Percentiles rank a stretch among this genome's conserved stretches.
Conservation (phyloP, 2,797 vertebrate species). For the Spizella passerina region DNA sequence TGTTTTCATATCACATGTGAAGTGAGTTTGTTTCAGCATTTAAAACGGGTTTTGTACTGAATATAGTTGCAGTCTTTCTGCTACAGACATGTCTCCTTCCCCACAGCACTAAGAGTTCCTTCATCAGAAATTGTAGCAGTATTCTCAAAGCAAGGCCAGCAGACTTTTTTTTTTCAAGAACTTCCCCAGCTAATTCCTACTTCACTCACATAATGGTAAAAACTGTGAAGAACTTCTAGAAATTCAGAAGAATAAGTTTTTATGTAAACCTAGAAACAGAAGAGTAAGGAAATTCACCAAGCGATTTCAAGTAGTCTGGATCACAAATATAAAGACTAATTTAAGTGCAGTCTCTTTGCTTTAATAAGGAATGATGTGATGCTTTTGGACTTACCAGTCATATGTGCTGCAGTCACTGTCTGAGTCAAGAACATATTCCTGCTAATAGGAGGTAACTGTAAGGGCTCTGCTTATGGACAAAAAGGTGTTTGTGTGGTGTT, state of each 20-base stretch:
- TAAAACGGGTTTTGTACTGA: background rate
- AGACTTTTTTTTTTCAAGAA: background rate
- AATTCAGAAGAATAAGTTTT: background rate
- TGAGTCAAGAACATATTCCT: background rate
- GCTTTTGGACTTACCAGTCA: background rate
- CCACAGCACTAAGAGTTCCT: slow-evolving; percentile 8
- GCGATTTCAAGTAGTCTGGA: background rate
- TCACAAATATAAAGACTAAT: background rate
- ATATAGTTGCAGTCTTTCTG: background rate
- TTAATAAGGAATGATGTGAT: background rate
- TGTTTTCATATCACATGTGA: background rate
- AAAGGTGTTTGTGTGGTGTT: background rate
- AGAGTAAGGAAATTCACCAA: background rate
- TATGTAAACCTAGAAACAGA: background rate
- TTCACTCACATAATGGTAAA: background rate
- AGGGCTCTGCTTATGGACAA: background rate
- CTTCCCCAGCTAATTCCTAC: background rate
- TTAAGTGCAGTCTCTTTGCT: background rate
- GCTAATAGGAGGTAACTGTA: background rate
- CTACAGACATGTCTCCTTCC: background rate
- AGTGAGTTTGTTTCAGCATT: background rate
- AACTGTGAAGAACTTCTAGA: background rate
- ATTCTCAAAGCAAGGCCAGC: background rate
- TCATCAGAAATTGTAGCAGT: background rate
- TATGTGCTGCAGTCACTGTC: background rate